Conservation (phyloP, 2,888 invertebrate genomes). For the Drosophila phalerata region DNA sequence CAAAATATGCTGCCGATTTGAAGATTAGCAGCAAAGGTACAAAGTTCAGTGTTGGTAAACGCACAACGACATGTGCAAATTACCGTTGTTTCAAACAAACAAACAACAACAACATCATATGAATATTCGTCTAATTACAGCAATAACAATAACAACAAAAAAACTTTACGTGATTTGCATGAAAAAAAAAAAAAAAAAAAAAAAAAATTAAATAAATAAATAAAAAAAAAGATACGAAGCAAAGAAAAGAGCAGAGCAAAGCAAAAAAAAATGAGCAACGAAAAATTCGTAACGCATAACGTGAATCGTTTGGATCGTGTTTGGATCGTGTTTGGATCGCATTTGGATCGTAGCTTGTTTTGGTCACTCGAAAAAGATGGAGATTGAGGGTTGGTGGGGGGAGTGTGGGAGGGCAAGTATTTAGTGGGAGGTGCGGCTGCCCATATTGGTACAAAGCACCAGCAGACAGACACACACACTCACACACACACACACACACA, state of each 20-base stretch:
- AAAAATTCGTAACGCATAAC: conserved; percentile 49
- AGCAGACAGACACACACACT: too few species aligned
- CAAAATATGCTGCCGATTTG: conserved; percentile 29
- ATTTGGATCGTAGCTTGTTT: conserved; percentile 26
- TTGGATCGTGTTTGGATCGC: conserved; percentile 27
- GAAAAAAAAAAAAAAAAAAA: conserved; percentile 42
- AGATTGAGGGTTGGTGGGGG: not conserved
- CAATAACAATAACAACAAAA: conserved; percentile 20
- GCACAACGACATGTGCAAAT: conserved; percentile 26
- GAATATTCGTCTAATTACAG: conserved; percentile 54
- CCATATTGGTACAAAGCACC: conserved; percentile 24
- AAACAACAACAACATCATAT: not conserved
- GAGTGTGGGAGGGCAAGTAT: not conserved
- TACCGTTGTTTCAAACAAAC: conserved; percentile 34
- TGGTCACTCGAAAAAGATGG: conserved; percentile 23
- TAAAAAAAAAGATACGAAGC: not conserved
- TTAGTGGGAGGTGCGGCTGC: conserved; percentile 49
- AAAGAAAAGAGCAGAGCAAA: conserved; percentile 2
- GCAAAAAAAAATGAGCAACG: conserved; percentile 4
- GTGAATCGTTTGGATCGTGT: conserved; percentile 22
- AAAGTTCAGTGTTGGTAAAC: conserved; percentile 44
- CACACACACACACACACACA: conserved; percentile 5
- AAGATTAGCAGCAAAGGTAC: conserved; percentile 20
- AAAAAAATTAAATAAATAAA: not conserved
- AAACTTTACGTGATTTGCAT: conserved; percentile 67